Evolutionary conservation across 2,113 vertebrate species (phyloP).

Genomic region (Datnioides undecimradiatus): DNA sequence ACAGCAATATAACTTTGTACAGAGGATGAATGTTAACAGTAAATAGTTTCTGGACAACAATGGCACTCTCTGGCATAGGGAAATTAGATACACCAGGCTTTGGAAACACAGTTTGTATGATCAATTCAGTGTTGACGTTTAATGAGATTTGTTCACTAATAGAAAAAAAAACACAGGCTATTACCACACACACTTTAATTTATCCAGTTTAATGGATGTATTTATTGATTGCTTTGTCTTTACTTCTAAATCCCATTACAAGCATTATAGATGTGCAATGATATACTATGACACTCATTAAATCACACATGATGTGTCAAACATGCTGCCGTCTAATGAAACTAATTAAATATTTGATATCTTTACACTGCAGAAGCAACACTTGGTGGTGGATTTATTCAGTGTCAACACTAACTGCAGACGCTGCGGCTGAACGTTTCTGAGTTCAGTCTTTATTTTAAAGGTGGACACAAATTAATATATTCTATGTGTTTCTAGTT

Average conservation of each 20-base stretch:
- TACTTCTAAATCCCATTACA: background rate
- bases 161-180: too few species aligned
- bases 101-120: too few species aligned
- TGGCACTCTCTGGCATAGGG: too few species aligned
- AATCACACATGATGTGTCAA: background rate
- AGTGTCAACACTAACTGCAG: background rate
- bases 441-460: background rate
- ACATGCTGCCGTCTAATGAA: background rate
- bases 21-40: too few species aligned
- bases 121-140: too few species aligned
- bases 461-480: background rate
- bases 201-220: background rate
- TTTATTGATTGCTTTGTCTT: background rate
- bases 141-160: too few species aligned
- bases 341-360: background rate
- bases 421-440: background rate
- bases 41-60: too few species aligned
- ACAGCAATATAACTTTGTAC: too few species aligned
- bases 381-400: background rate
- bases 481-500: background rate
- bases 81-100: too few species aligned
- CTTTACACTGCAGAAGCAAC: too few species aligned
- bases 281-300: background rate
- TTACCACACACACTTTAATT: too few species aligned
- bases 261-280: background rate